A percentile compares a stretch with the other conserved stretches of the same genome.
phyloP scores from a whole-genome alignment of 1,140 invertebrate genomes.

The Hylyphantes graminicola region DNA sequence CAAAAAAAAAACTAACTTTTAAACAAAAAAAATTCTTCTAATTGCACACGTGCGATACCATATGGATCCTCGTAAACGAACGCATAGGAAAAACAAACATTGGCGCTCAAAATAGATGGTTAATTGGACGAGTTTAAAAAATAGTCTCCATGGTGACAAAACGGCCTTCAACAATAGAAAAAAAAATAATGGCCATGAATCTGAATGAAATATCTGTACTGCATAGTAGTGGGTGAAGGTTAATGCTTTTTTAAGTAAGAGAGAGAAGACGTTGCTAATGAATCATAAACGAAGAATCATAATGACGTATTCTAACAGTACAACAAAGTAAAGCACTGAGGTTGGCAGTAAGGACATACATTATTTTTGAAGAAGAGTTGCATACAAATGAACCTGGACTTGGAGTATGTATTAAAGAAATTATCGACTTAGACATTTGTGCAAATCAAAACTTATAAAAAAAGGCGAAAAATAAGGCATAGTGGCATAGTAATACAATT shows the following conservation, averaged over 20 bases:
- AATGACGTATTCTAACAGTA: background rate
- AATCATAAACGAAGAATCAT: conserved; percentile 24
- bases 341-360: no score
- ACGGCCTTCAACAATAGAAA: conserved; percentile 8
- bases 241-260: conserved; percentile 15
- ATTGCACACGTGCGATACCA: no score
- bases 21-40: no score
- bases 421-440: no score
- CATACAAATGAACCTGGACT: no score
- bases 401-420: no score
- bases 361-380: no score
- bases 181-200: background rate
- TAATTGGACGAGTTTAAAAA: conserved; percentile 17
- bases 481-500: no score
- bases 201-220: conserved; percentile 5
- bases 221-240: conserved; percentile 11
- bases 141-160: conserved; percentile 22
- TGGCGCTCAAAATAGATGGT: conserved; percentile 33
- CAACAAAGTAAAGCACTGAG: no score
- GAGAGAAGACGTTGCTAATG: conserved; percentile 30
- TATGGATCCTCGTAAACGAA: background rate
- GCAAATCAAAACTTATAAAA: no score
- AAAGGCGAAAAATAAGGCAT: no score
- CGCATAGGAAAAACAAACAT: conserved; percentile 12
- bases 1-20: no score